A percentile compares a stretch with the other conserved stretches of the same genome.
Evolutionary conservation across 2,113 vertebrate genomes (phyloP).

Genomic region (Dipodomys ordii): DNA sequence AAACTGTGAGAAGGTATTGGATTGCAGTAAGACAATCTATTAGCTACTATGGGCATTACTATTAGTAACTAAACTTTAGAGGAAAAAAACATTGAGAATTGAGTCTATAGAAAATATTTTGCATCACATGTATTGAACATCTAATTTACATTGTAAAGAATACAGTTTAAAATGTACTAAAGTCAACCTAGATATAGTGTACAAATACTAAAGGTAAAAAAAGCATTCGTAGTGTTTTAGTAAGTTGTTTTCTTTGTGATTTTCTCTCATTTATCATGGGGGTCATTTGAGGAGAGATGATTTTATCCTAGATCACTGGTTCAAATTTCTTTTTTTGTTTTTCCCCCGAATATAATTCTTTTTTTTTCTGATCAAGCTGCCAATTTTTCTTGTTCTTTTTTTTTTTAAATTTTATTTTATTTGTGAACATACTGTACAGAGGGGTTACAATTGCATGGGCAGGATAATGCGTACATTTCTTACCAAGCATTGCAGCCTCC

Average conservation of each 20-base stretch:
- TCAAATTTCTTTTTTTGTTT: neutral
- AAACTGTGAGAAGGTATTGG: neutral
- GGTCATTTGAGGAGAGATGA: neutral
- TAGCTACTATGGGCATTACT: neutral
- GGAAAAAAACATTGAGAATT: neutral
- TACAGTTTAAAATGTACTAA: slow-evolving; percentile 29
- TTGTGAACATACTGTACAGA: too few relatives aligned
- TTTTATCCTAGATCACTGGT: neutral
- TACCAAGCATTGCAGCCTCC: too few relatives aligned
- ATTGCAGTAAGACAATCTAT: neutral
- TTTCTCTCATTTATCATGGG: neutral
- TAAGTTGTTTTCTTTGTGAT: neutral
- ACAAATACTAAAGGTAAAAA: slow-evolving; percentile 22
- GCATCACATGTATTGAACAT: neutral
- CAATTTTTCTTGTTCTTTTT: too few relatives aligned
- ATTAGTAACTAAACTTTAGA: neutral
- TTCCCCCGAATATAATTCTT: neutral
- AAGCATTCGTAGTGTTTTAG: neutral
- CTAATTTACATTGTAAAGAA: slow-evolving; percentile 22
- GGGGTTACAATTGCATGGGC: too few relatives aligned
- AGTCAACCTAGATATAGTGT: neutral
- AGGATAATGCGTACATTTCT: too few relatives aligned
- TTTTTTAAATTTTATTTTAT: too few relatives aligned
- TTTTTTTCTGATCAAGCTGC: too few relatives aligned
- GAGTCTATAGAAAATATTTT: neutral